These are phyloP conservation scores for Ophthalmolycus amberensis DNA, from an alignment of 2,113 vertebrate genomes.

Conservation along the genomic window DNA sequence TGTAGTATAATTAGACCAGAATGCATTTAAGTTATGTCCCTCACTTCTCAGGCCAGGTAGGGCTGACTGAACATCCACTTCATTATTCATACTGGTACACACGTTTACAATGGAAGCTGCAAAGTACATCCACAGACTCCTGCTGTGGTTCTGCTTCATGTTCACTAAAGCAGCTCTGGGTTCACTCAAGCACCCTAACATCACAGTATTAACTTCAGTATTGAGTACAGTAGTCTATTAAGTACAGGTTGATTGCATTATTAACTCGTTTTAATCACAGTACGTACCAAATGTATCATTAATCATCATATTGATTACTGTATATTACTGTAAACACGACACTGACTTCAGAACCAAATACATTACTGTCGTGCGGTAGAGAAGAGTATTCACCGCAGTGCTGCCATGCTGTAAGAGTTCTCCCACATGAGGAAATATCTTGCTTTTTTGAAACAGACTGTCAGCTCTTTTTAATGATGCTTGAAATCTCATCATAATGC, in stretches of 20 bases:
- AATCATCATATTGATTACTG: background rate
- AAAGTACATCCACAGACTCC: background rate
- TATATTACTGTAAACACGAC: background rate
- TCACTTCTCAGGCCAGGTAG: background rate
- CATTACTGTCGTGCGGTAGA: background rate
- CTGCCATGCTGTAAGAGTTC: slow-evolving; percentile 7
- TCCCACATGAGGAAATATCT: slow-evolving; percentile 20
- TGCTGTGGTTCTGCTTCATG: background rate
- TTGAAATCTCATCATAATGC: slow-evolving; percentile 63
- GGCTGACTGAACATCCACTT: background rate
- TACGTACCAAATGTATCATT: background rate
- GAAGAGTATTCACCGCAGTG: slow-evolving; percentile 1
- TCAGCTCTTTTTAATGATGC: slow-evolving; percentile 69
- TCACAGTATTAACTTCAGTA: background rate
- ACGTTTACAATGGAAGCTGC: background rate
- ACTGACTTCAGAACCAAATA: background rate
- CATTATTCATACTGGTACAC: background rate
- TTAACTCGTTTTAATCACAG: background rate
- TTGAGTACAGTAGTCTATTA: background rate
- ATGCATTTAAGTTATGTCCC: background rate
- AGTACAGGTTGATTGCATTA: background rate
- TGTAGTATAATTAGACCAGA: background rate
- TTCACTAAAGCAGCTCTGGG: background rate
- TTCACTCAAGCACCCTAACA: background rate
- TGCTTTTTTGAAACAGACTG: slow-evolving; percentile 28